Evolutionary conservation across 2,888 invertebrate genomes (phyloP).

Genomic region (Melangyna quadrimaculata): DNA sequence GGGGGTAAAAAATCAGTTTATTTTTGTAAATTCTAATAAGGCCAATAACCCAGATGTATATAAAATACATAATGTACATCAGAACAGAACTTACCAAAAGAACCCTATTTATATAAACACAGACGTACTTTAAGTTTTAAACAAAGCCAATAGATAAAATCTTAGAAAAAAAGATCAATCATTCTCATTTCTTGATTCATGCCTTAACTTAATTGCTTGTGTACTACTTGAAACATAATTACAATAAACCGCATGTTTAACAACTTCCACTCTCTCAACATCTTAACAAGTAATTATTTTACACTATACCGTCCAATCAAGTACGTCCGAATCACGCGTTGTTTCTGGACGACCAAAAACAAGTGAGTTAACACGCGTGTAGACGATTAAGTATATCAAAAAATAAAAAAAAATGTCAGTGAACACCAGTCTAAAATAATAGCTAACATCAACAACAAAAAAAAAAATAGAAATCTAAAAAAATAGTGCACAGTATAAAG

Average conservation of each 20-base stretch:
- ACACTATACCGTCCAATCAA: slow-evolving; percentile 22
- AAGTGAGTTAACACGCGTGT: slow-evolving; percentile 37
- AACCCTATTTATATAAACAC: no score
- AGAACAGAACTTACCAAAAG: no score
- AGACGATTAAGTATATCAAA: background rate
- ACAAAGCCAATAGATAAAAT: background rate
- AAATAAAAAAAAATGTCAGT: slow-evolving; percentile 1
- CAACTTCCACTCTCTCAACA: slow-evolving; percentile 18
- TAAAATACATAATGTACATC: no score
- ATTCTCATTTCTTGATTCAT: background rate
- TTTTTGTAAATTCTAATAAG: no score
- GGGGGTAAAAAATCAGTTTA: no score
- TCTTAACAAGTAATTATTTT: slow-evolving; percentile 38
- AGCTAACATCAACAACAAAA: background rate
- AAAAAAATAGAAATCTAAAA: background rate
- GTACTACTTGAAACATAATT: background rate
- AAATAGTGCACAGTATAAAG: slow-evolving; percentile 13
- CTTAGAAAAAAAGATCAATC: background rate
- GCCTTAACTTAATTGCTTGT: background rate
- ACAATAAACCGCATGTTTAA: slow-evolving; percentile 5
- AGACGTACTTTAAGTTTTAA: background rate
- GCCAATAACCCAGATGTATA: no score
- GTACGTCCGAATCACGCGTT: slow-evolving; percentile 16
- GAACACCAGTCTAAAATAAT: slow-evolving; percentile 15
- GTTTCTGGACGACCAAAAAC: background rate